A percentile compares a stretch with the other conserved stretches of the same genome.
phyloP scores from a whole-genome alignment of 2,888 invertebrate species.

The Poecilus cupreus region DNA sequence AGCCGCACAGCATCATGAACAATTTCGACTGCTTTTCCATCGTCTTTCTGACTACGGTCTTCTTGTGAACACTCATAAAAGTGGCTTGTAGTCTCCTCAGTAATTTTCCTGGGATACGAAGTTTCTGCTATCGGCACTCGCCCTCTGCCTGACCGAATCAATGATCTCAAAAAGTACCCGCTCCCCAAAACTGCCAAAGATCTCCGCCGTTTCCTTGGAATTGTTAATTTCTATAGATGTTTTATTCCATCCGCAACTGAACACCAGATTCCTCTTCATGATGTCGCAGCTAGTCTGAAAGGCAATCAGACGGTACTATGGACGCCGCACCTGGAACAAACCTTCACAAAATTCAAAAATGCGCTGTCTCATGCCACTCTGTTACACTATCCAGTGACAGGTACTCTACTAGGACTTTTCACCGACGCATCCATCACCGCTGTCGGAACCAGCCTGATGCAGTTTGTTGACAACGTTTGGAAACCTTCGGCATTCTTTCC shows the following conservation, averaged over 20 bases:
- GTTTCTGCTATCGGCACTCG: conserved; percentile 62
- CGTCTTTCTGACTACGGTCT: conserved; percentile 61
- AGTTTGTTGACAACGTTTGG: neutral
- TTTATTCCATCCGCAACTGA: conserved; percentile 66
- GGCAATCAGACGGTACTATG: conserved; percentile 65
- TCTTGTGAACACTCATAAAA: too few species aligned
- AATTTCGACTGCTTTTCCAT: conserved; percentile 61
- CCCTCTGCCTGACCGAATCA: conserved; percentile 62
- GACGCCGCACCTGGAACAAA: conserved; percentile 46
- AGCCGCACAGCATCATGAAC: conserved; percentile 59
- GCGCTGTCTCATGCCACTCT: neutral
- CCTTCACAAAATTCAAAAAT: neutral
- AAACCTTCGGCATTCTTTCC: neutral
- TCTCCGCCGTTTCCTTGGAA: conserved; percentile 64
- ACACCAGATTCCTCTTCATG: conserved; percentile 65
- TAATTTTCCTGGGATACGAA: conserved; percentile 62
- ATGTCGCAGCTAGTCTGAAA: conserved; percentile 61
- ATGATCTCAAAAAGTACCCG: conserved; percentile 62
- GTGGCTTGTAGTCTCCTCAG: neutral
- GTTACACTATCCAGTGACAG: neutral
- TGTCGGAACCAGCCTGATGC: neutral
- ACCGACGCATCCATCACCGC: conserved; percentile 1
- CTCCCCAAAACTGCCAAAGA: conserved; percentile 63
- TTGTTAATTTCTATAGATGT: conserved; percentile 66
- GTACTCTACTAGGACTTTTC: neutral